A percentile compares a stretch with the other conserved stretches of the same genome.
phyloP scores from a whole-genome alignment of 2,888 invertebrate species.

The Venusia cambrica region DNA sequence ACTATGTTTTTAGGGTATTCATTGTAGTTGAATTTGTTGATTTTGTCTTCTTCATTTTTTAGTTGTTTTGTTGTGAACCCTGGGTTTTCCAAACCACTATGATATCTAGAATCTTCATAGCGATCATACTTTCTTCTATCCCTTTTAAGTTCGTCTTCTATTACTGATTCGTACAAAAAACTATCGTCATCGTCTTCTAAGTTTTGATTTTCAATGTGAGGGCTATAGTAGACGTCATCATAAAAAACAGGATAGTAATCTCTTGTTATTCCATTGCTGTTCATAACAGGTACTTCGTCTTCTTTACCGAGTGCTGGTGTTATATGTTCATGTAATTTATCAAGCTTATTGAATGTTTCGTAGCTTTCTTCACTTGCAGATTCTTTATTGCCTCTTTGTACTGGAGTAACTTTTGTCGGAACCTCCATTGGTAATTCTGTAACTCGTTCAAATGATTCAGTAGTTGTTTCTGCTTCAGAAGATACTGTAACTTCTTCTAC shows the following conservation, averaged over 20 bases:
- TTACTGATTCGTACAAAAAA: slow-evolving; percentile 50
- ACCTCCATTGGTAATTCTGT: slow-evolving; percentile 27
- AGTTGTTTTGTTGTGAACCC: slow-evolving; percentile 47
- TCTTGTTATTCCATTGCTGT: slow-evolving; percentile 41
- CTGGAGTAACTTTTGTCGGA: slow-evolving; percentile 17
- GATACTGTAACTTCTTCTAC: slow-evolving; percentile 28
- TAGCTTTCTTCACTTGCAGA: slow-evolving; percentile 8
- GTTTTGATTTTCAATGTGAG: slow-evolving; percentile 43
- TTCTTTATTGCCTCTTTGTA: slow-evolving; percentile 18
- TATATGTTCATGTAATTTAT: slow-evolving; percentile 20
- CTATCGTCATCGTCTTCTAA: slow-evolving; percentile 44
- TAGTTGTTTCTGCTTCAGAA: slow-evolving; percentile 19
- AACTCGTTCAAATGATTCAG: slow-evolving; percentile 19
- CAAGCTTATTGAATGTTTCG: slow-evolving; percentile 23
- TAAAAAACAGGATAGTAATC: slow-evolving; percentile 66
- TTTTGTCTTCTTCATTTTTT: slow-evolving; percentile 37
- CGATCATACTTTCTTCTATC: slow-evolving; percentile 22
- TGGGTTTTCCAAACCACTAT: slow-evolving; percentile 30
- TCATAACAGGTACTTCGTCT: slow-evolving; percentile 35
- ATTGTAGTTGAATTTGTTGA: slow-evolving; percentile 23
- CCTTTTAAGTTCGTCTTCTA: slow-evolving; percentile 20
- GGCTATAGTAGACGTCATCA: slow-evolving; percentile 40
- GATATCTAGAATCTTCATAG: slow-evolving; percentile 10
- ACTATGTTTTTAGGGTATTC: slow-evolving; percentile 19
- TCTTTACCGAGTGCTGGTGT: slow-evolving; percentile 36